A percentile compares a stretch with the other conserved stretches of the same genome.
Evolutionary conservation across 2,888 invertebrate species (phyloP).

Genomic region (Oligia latruncula): DNA sequence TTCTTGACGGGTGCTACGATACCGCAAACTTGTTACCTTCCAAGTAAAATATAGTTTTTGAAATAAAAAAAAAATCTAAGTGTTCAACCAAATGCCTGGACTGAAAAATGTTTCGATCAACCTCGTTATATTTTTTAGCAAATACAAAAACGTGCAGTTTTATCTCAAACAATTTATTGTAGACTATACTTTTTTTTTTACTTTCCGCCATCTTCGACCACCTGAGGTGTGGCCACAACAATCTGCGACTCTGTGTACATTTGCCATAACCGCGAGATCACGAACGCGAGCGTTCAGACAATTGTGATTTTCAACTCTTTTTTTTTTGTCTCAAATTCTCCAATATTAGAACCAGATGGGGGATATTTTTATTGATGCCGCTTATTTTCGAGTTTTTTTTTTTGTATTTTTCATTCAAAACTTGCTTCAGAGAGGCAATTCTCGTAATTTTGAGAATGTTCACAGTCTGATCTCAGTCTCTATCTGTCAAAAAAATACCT

Average conservation of each 20-base stretch:
- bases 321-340: neutral
- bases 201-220: constrained; percentile 53
- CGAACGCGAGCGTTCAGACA: constrained; percentile 29
- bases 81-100: neutral
- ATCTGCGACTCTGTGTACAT: constrained; percentile 52
- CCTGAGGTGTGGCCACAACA: constrained; percentile 54
- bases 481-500: neutral
- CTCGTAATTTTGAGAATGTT: neutral
- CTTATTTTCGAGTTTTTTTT: constrained; percentile 9
- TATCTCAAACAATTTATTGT: constrained; percentile 51
- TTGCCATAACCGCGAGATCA: constrained; percentile 49
- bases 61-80: constrained; percentile 7
- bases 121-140: constrained; percentile 50
- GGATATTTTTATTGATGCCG: constrained; percentile 24
- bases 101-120: constrained; percentile 36
- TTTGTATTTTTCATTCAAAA: constrained; percentile 27
- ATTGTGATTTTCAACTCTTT: constrained; percentile 29
- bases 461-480: too few relatives aligned
- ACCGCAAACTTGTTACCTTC: neutral
- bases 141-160: constrained; percentile 41
- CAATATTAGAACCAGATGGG: constrained; percentile 36
- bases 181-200: constrained; percentile 45
- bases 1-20: neutral
- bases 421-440: neutral
- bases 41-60: neutral